Base-by-base conservation (phyloP, 2,888 invertebrate species). In the Panzeria rudis region DNA sequence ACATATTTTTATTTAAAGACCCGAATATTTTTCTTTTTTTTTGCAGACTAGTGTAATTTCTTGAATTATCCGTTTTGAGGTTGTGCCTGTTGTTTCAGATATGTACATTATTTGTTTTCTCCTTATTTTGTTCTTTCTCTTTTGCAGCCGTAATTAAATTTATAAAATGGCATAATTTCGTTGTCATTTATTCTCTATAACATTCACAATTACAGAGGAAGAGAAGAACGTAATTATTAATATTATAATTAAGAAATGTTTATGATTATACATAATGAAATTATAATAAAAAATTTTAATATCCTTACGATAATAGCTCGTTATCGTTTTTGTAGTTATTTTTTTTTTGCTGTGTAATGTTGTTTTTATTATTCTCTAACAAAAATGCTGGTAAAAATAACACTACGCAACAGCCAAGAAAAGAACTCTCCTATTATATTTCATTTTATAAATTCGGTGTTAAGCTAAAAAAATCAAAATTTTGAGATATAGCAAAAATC, bases 261-360 rank as follows among this genome's bases (percentile, higher is more conserved):
- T 35, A 61, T 11, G 20, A 41, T 64, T 64, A 44, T n/a, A n/a
- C n/a, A n/a, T 64, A 64, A 41, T 25, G 8, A 44, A n/a, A 64
- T 64, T 64, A 41, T 35, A 54, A 59, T 59, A 59, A 17, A 59
- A 44, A 44, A 11, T 17, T n/a, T 66, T 56, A 56, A 56, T 47
- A 47, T n/a, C 13, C 32, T 47, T 44, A 35, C 56, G 66, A 56
- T 76, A 66, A 66, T 32, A 56, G 23, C 23, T 15, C 7, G 7
- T 56, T 47, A 25, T 56, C 50, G 17, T 17, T 54, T 61, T 64
- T 54, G 17, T 64, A 1, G 23, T 59, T 6, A 32, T 32, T 47
- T 32, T 17, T 47, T 47, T 47, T 32, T 17, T 47, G 32, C 3
- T 0, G 9, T 4, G 0, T 23, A 23, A 32, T 32, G 47, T 47